Conservation (phyloP, 2,113 vertebrate species). For the Gambusia affinis region DNA sequence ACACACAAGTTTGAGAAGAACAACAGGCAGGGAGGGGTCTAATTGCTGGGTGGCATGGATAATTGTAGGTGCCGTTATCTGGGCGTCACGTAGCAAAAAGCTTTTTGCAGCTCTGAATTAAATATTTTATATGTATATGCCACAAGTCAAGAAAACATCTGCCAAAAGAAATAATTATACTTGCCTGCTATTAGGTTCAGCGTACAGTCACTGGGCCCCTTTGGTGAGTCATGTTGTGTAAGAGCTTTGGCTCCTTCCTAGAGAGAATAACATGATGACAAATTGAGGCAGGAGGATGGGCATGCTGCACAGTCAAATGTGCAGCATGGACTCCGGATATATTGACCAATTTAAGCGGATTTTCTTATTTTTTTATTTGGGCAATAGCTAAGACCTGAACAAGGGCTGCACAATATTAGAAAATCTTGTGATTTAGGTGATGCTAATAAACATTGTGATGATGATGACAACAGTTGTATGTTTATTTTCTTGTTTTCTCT, state of each 20-base stretch:
- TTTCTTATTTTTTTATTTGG: no score
- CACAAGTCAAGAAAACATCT: constrained; percentile 28
- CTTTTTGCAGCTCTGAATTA: constrained; percentile 46
- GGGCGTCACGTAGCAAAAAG: constrained; percentile 53
- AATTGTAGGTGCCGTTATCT: constrained; percentile 65
- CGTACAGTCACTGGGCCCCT: constrained; percentile 12
- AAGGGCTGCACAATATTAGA: no score
- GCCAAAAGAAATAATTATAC: constrained; percentile 42
- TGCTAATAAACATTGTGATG: no score
- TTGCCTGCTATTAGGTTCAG: constrained; percentile 29
- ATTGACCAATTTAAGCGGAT: no score
- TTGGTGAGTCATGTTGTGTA: constrained; percentile 1
- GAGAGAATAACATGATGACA: constrained; percentile 6
- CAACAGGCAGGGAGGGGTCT: constrained; percentile 41
- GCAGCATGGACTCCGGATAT: no score
- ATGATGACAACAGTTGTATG: no score
- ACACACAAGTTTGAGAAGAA: constrained; percentile 36
- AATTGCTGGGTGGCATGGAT: constrained; percentile 65
- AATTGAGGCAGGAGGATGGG: background rate
- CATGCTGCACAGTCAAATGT: no score
- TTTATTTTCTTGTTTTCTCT: no score
- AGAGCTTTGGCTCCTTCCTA: constrained; percentile 11
- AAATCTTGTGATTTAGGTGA: no score
- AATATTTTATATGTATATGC: constrained; percentile 34
- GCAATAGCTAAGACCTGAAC: no score